Conservation (phyloP, 2,797 vertebrate genomes). For the Rhinatrema bivittatum region DNA sequence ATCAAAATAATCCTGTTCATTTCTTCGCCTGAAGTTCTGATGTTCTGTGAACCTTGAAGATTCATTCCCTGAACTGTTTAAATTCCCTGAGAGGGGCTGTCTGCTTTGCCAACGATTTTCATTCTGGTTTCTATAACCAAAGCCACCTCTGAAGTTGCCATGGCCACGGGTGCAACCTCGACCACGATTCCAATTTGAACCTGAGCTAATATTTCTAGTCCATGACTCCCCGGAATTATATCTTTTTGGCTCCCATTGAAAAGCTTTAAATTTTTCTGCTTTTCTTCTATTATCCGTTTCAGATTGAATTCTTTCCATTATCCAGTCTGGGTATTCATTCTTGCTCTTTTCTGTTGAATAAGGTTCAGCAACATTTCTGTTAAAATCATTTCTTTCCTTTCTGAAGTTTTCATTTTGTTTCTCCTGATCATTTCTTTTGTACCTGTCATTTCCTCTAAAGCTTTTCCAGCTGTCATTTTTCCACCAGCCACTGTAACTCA, state of each 20-base stretch:
- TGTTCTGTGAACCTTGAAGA: slow-evolving; percentile 78
- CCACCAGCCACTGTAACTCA: slow-evolving; percentile 73
- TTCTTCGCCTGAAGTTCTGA: slow-evolving; percentile 68
- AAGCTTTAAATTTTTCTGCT: slow-evolving; percentile 45
- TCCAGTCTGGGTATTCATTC: slow-evolving; percentile 82
- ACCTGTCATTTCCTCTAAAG: slow-evolving; percentile 62
- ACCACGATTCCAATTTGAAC: slow-evolving; percentile 63
- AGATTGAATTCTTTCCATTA: slow-evolving; percentile 73
- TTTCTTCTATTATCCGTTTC: slow-evolving; percentile 57
- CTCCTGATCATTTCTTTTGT: slow-evolving; percentile 62
- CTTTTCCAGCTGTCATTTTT: slow-evolving; percentile 67
- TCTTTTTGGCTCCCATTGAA: slow-evolving; percentile 58
- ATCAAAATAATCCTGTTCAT: slow-evolving; percentile 68
- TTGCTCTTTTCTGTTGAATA: slow-evolving; percentile 62
- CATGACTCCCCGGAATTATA: slow-evolving; percentile 60
- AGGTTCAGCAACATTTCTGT: slow-evolving; percentile 48
- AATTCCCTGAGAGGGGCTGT: slow-evolving; percentile 80
- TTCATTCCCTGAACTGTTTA: slow-evolving; percentile 74
- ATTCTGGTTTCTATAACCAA: slow-evolving; percentile 59
- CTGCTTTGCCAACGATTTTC: slow-evolving; percentile 80
- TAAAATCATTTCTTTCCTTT: slow-evolving; percentile 60
- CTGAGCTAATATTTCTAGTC: slow-evolving; percentile 56
- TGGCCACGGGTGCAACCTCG: too few relatives aligned
- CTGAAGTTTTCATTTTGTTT: slow-evolving; percentile 53
- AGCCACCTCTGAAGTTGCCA: slow-evolving; percentile 56